phyloP scores from a whole-genome alignment of 2,888 invertebrate species.

The Nemoura dubitans region DNA sequence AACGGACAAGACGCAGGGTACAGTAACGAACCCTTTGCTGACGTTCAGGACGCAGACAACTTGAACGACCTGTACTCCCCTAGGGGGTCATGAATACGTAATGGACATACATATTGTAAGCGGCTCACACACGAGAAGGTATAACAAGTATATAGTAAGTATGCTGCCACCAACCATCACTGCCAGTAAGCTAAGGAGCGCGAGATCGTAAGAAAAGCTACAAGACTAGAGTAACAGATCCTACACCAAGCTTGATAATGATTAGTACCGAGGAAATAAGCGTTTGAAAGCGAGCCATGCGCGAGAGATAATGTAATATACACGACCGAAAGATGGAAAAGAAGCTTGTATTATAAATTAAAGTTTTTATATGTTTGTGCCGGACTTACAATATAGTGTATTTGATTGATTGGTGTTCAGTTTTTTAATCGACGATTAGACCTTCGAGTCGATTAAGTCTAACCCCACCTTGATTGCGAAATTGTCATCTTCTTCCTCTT shows the following conservation, averaged over 20 bases:
- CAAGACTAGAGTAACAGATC: neutral
- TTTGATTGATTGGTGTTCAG: conserved; percentile 30
- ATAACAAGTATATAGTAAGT: too few relatives aligned
- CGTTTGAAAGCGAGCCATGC: neutral
- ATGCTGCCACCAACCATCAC: neutral
- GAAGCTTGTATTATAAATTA: neutral
- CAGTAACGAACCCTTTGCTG: neutral
- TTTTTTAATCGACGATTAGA: conserved; percentile 45
- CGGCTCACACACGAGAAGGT: neutral
- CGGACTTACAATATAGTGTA: conserved; percentile 35
- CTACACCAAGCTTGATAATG: neutral
- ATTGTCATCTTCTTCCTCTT: conserved; percentile 79
- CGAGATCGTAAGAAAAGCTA: neutral
- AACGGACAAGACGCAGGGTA: neutral
- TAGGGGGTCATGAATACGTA: neutral
- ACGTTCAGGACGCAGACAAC: neutral
- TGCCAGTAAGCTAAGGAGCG: neutral
- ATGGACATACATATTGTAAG: neutral
- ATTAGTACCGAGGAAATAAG: neutral
- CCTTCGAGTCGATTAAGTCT: conserved; percentile 52
- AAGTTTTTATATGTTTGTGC: neutral
- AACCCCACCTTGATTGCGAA: conserved; percentile 70
- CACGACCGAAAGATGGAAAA: neutral
- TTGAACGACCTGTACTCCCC: neutral
- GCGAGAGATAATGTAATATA: neutral